Evolutionary conservation across 2,888 invertebrate genomes (phyloP).

Genomic region (Caenorhabditis imperialis): DNA sequence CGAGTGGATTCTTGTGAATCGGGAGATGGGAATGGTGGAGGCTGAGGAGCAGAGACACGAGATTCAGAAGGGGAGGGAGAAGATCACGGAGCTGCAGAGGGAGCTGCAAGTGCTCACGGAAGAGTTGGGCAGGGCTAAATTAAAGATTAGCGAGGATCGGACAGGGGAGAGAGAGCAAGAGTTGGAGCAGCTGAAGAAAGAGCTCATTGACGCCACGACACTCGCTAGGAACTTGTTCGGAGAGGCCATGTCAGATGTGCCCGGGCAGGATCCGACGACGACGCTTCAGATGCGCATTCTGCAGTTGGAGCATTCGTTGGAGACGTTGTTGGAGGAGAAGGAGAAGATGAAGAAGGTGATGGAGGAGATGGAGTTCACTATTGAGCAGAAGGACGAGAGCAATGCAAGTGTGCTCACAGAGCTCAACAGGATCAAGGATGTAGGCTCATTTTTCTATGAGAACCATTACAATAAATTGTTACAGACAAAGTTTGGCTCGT

Average conservation of each 20-base stretch:
- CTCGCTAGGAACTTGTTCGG: slow-evolving; percentile 57
- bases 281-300: slow-evolving; percentile 68
- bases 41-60: slow-evolving; percentile 28
- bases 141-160: slow-evolving; percentile 46
- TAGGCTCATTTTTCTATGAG: slow-evolving; percentile 5
- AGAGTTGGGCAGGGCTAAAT: slow-evolving; percentile 44
- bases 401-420: slow-evolving; percentile 53
- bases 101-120: slow-evolving; percentile 36
- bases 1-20: slow-evolving; percentile 22
- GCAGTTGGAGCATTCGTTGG: slow-evolving; percentile 64
- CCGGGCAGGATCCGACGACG: slow-evolving; percentile 61
- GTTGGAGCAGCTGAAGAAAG: slow-evolving; percentile 68
- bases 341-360: slow-evolving; percentile 24
- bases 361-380: slow-evolving; percentile 32
- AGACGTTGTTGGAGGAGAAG: slow-evolving; percentile 42
- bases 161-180: slow-evolving; percentile 71
- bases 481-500: slow-evolving; percentile 68
- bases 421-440: slow-evolving; percentile 54
- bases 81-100: slow-evolving; percentile 25
- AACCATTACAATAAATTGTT: background rate
- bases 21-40: slow-evolving; percentile 29
- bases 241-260: slow-evolving; percentile 43
- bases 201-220: slow-evolving; percentile 57
- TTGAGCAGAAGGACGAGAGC: slow-evolving; percentile 53
- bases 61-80: slow-evolving; percentile 15